Conservation (phyloP, 2,113 vertebrate genomes). For the Vireo altiloquus region DNA sequence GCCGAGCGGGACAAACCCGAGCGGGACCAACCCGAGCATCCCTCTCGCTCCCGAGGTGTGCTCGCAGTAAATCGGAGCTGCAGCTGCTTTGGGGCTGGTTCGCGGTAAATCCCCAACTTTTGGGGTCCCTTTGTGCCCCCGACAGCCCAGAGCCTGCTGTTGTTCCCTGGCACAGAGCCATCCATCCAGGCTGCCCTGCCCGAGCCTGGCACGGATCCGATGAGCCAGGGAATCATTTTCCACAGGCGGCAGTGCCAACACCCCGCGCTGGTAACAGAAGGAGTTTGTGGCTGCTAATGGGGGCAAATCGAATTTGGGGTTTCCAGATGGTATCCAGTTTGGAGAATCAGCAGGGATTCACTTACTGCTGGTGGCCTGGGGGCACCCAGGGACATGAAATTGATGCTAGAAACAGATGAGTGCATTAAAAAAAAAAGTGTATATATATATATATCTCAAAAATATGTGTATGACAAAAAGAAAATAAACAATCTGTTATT, state of each 20-base stretch:
- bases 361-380: neutral
- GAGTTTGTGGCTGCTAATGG: neutral
- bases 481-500: neutral
- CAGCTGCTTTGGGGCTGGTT: accelerated
- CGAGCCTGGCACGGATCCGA: neutral
- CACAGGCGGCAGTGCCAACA: accelerated
- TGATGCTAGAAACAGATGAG: neutral
- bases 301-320: neutral
- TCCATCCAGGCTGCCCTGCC: neutral
- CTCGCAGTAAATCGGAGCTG: neutral
- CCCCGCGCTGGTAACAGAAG: accelerated
- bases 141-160: accelerated
- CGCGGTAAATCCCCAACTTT: neutral
- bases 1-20: no score
- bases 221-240: neutral
- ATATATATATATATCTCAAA: neutral
- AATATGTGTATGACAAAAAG: neutral
- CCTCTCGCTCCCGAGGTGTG: no score
- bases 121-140: neutral
- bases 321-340: neutral
- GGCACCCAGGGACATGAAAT: no score
- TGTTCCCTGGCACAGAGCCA: neutral
- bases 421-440: no score
- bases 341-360: neutral
- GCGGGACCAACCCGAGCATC: neutral